A percentile compares a stretch with the other conserved stretches of the same genome.
phyloP scores from a whole-genome alignment of 2,113 vertebrate species.

The Platysternon megacephalum region DNA sequence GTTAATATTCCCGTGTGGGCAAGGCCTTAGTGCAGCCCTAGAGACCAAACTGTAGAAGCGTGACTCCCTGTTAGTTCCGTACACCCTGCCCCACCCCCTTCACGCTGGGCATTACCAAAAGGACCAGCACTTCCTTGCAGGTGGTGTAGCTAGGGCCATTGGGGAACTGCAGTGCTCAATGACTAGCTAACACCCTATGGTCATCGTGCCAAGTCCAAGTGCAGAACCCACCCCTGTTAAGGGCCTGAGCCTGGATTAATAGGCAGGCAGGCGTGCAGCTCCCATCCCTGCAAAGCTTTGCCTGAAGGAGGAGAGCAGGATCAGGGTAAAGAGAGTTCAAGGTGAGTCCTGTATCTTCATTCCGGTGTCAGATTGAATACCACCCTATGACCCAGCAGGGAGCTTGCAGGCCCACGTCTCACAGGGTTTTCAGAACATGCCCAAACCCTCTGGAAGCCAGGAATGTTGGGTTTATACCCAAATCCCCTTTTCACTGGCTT shows the following conservation, averaged over 20 bases:
- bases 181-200: neutral
- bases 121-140: neutral
- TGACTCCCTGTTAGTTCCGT: neutral
- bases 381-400: neutral
- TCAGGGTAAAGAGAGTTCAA: neutral
- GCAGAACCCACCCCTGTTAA: neutral
- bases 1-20: neutral
- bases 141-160: neutral
- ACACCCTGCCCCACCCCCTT: neutral
- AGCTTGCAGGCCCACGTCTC: neutral
- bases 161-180: neutral
- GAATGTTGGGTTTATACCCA: neutral
- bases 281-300: neutral
- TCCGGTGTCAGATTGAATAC: neutral
- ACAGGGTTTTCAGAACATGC: neutral
- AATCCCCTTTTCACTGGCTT: neutral
- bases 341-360: neutral
- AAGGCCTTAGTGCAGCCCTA: neutral
- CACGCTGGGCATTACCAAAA: neutral
- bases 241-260: neutral
- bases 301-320: neutral
- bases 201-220: neutral
- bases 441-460: neutral
- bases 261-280: neutral
- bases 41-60: neutral